These are phyloP conservation scores for Xylocampa areola DNA, from an alignment of 2,888 invertebrate species.

Conservation along the genomic window DNA sequence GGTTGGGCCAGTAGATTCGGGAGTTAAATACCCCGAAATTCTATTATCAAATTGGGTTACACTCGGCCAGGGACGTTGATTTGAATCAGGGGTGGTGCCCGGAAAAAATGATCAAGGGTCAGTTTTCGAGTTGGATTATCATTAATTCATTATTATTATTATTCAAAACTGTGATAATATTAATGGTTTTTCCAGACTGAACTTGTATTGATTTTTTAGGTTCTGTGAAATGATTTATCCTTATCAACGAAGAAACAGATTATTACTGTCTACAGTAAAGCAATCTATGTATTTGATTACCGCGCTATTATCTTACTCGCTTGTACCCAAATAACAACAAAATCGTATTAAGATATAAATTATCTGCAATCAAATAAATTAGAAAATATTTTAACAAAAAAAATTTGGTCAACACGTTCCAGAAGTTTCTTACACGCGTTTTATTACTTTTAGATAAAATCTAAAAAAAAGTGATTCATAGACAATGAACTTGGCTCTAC, in stretches of 20 bases:
- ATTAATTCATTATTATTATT: conserved; percentile 12
- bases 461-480: conserved; percentile 4
- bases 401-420: conserved; percentile 6
- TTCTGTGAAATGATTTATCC: conserved; percentile 1
- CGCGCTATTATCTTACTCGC: conserved; percentile 6
- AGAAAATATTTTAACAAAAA: neutral
- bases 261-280: conserved; percentile 12
- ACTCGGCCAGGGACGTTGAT: conserved; percentile 43
- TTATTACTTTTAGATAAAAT: neutral
- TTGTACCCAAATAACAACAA: neutral
- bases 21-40: conserved; percentile 57
- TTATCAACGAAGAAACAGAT: conserved; percentile 12
- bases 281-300: conserved; percentile 15
- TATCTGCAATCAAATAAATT: conserved; percentile 3
- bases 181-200: no score
- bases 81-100: conserved; percentile 41
- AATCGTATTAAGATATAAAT: neutral
- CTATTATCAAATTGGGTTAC: conserved; percentile 59
- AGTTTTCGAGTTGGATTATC: conserved; percentile 11
- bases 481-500: conserved; percentile 22
- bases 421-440: neutral
- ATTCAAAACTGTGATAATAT: conserved; percentile 6
- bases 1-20: conserved; percentile 66
- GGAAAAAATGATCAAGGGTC: conserved; percentile 21
- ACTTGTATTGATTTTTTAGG: neutral